phyloP scores from a whole-genome alignment of 2,888 invertebrate species.

The Clunio marinus region DNA sequence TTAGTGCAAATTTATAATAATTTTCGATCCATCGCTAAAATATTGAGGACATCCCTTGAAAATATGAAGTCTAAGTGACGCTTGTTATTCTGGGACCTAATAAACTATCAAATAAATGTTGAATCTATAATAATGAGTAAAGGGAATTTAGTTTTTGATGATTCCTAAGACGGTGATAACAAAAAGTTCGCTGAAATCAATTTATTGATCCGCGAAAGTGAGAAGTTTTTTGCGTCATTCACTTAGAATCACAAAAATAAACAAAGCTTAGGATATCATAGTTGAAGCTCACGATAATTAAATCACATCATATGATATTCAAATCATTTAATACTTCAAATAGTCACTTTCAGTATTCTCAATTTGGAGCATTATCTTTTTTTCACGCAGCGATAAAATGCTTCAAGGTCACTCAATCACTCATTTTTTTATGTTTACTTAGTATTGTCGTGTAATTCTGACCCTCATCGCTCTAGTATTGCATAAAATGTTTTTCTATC shows the following conservation, averaged over 20 bases:
- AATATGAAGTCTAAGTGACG: background rate
- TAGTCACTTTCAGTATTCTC: too few relatives aligned
- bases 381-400: slow-evolving; percentile 34
- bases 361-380: slow-evolving; percentile 27
- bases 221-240: slow-evolving; percentile 35
- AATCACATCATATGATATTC: background rate
- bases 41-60: background rate
- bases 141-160: background rate
- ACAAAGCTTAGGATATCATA: background rate
- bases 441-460: background rate
- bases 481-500: background rate
- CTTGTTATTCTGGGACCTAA: background rate
- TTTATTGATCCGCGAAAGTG: slow-evolving; percentile 26
- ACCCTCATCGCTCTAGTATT: background rate
- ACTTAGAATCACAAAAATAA: slow-evolving; percentile 18
- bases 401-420: slow-evolving; percentile 32
- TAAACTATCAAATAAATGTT: background rate
- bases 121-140: background rate
- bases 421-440: slow-evolving; percentile 9
- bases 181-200: background rate
- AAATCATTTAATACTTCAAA: too few relatives aligned
- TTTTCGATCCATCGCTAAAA: background rate
- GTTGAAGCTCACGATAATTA: background rate
- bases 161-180: background rate
- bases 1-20: background rate